Percentiles rank a stretch among this genome's conserved stretches.
These are phyloP conservation scores for fruit fly (Drosophila melanogaster) DNA, from an alignment of 1,140 invertebrate species.

Conservation along the genomic window Release_6_plus_ISO1_MT NT_033779.5:9355501-9356000, in stretches of 20 bases:
- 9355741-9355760: not conserved
- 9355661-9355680: constrained; percentile 37
- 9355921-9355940: constrained; percentile 54
- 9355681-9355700: constrained; percentile 60
- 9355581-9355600: constrained; percentile 33
- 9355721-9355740: constrained; percentile 13
- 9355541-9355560: constrained; percentile 35
- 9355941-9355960: constrained; percentile 67
- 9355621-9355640: constrained; percentile 11
- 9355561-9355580: constrained; percentile 17
- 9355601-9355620: constrained; percentile 24
- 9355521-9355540: constrained; percentile 51
- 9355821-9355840: constrained; percentile 67
- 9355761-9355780: constrained; percentile 40
- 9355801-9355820: constrained; percentile 43
- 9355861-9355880: constrained; percentile 61
- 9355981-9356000: constrained; percentile 32
- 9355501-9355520: constrained; percentile 32
- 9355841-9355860: constrained; percentile 56
- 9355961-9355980: constrained; percentile 27
- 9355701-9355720: constrained; percentile 53
- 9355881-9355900: constrained; percentile 29
- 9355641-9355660: constrained; percentile 30
- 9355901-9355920: constrained; percentile 21
- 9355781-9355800: constrained; percentile 48